These are phyloP conservation scores for Harpalus rufipes DNA, from an alignment of 2,888 invertebrate genomes.

Conservation along the genomic window DNA sequence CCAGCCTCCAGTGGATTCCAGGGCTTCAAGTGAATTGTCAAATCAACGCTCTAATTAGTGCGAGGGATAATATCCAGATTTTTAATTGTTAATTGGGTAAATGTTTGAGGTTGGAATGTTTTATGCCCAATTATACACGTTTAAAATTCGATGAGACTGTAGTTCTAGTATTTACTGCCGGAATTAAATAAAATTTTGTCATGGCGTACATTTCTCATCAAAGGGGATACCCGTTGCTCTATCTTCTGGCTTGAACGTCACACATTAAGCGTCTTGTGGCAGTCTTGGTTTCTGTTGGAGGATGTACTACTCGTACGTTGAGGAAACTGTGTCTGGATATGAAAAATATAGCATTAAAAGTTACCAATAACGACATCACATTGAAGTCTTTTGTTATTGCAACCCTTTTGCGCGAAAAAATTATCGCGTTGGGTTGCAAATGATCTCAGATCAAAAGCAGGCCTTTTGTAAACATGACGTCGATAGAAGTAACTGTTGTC, in stretches of 20 bases:
- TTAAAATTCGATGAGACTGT: neutral
- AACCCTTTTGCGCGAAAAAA: neutral
- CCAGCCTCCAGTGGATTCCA: neutral
- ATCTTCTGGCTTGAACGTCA: too few species aligned
- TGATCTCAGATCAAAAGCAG: constrained; percentile 20
- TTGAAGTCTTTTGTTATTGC: neutral
- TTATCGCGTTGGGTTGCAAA: neutral
- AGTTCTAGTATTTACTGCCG: neutral
- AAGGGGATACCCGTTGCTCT: too few species aligned
- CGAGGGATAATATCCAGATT: neutral
- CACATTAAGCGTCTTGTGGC: too few species aligned
- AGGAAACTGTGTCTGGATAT: neutral
- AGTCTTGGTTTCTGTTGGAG: too few species aligned
- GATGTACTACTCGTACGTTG: too few species aligned
- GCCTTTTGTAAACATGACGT: constrained; percentile 41
- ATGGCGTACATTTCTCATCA: neutral
- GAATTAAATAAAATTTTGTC: neutral
- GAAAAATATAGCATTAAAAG: neutral
- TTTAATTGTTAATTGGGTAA: constrained; percentile 3
- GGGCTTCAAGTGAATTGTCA: neutral
- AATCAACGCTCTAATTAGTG: neutral
- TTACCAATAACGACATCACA: neutral
- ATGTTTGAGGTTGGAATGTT: neutral
- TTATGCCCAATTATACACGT: neutral
- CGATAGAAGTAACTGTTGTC: constrained; percentile 33